Percentiles rank a stretch among this genome's conserved stretches.
phyloP scores from a whole-genome alignment of 2,797 vertebrate genomes.

The Sebastes itinus region DNA sequence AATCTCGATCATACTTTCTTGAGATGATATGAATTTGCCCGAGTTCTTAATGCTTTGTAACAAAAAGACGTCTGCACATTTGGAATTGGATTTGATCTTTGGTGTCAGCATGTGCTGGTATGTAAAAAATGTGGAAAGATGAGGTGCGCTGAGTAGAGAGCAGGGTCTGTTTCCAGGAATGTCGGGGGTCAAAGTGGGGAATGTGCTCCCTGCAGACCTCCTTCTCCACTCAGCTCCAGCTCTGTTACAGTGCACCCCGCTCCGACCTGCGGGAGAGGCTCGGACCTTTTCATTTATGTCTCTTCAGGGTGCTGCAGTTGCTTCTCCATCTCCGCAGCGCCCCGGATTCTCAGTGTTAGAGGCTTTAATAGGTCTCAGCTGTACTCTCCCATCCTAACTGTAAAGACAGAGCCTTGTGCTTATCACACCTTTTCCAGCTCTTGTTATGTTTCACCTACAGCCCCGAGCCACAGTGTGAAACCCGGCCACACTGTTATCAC shows the following conservation, averaged over 20 bases:
- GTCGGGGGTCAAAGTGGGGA: constrained; percentile 65
- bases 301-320: constrained; percentile 53
- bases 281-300: constrained; percentile 51
- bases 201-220: constrained; percentile 64
- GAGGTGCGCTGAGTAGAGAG: constrained; percentile 58
- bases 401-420: constrained; percentile 49
- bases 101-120: constrained; percentile 47
- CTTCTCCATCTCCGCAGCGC: constrained; percentile 51
- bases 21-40: background rate
- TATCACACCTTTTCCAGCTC: constrained; percentile 64
- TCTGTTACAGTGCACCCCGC: constrained; percentile 56
- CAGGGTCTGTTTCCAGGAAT: constrained; percentile 70
- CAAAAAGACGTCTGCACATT: constrained; percentile 34
- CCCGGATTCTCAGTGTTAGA: constrained; percentile 51
- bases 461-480: constrained; percentile 43
- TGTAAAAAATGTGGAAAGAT: constrained; percentile 65
- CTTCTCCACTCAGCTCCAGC: constrained; percentile 43
- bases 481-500: constrained; percentile 57
- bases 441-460: constrained; percentile 59
- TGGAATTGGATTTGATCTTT: constrained; percentile 19
- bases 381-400: constrained; percentile 1
- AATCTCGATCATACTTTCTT: constrained; percentile 8
- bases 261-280: constrained; percentile 44
- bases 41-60: constrained; percentile 4
- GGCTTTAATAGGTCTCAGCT: constrained; percentile 57